A percentile compares a stretch with the other conserved stretches of the same genome.
phyloP scores from a whole-genome alignment of 2,888 invertebrate species.

The Machimus atricapillus region DNA sequence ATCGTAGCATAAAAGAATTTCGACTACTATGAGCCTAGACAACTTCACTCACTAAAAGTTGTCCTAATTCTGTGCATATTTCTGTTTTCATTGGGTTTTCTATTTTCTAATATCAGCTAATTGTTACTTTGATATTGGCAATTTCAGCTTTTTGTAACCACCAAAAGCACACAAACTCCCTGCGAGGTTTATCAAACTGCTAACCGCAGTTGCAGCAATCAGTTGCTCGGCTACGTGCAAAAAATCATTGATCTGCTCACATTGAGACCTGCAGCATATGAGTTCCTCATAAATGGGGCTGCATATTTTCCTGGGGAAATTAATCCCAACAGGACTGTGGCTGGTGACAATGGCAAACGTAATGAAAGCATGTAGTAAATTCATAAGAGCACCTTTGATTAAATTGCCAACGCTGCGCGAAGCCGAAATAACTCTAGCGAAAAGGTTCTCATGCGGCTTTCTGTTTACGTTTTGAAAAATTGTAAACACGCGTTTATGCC shows the following conservation, averaged over 20 bases:
- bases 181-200: not conserved
- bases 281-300: not conserved
- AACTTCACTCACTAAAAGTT: not conserved
- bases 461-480: not conserved
- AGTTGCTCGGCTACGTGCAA: not conserved
- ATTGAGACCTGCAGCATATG: not conserved
- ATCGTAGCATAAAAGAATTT: too few species aligned
- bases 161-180: not conserved
- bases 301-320: not conserved
- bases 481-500: conserved; percentile 14
- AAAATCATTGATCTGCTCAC: not conserved
- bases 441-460: not conserved
- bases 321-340: not conserved
- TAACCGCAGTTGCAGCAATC: not conserved
- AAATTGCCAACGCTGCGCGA: not conserved
- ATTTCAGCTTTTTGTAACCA: not conserved
- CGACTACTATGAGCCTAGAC: too few species aligned
- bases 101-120: not conserved
- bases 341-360: not conserved
- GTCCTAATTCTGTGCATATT: not conserved
- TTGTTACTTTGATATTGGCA: not conserved
- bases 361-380: not conserved
- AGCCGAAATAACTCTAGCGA: not conserved
- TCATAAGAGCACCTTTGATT: not conserved
- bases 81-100: not conserved